Conservation (phyloP, 1,140 invertebrate species). For the Pomacea maculata region DNA sequence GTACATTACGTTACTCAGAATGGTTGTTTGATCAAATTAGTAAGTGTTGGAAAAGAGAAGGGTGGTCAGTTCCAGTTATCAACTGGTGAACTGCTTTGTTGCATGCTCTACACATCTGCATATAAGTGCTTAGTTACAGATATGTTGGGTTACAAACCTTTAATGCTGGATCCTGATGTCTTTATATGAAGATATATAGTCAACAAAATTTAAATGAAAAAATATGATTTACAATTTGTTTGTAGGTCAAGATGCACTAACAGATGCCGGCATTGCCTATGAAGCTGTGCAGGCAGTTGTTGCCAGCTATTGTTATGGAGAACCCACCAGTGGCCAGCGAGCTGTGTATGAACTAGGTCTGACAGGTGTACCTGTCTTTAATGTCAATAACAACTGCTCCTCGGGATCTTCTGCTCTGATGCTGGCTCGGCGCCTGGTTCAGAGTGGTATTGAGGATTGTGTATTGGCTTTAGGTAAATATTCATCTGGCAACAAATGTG, state of each 20-base stretch:
- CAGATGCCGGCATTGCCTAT: constrained; percentile 85
- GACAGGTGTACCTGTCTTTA: constrained; percentile 97
- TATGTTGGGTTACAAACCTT: neutral
- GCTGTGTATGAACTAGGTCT: constrained; percentile 94
- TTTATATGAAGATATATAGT: neutral
- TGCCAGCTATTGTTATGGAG: constrained; percentile 95
- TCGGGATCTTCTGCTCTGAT: constrained; percentile 93
- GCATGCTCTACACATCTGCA: neutral
- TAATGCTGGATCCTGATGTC: neutral
- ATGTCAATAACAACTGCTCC: constrained; percentile 99
- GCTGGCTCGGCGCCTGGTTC: constrained; percentile 88
- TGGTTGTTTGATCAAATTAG: neutral
- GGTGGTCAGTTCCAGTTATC: neutral
- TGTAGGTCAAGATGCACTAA: constrained; percentile 81
- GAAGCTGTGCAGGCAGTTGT: constrained; percentile 85
- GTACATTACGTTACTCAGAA: neutral
- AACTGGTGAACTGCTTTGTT: no score
- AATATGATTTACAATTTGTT: constrained; percentile 3
- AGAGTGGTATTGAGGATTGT: constrained; percentile 83
- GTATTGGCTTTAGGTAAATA: constrained; percentile 80
- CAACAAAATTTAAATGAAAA: neutral
- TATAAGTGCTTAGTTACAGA: neutral
- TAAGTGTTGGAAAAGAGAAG: neutral
- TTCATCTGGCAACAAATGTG: neutral
- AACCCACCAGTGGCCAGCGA: constrained; percentile 95